Conservation (phyloP, 2,113 vertebrate genomes). For the Rutilus rutilus region DNA sequence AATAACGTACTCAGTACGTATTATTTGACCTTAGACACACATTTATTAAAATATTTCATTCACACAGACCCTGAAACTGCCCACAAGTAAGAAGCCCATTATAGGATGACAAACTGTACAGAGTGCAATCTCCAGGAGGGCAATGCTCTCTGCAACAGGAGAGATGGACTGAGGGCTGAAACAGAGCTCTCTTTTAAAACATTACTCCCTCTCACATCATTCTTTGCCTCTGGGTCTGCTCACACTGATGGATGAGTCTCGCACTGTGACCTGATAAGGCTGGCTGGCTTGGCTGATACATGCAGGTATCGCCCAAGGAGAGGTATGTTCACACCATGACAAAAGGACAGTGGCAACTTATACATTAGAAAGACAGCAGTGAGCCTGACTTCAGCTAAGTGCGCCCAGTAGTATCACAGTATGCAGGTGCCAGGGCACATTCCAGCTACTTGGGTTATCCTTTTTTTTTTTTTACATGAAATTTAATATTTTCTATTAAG, state of each 20-base stretch:
- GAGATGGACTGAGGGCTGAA: constrained; percentile 31
- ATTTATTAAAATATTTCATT: constrained; percentile 3
- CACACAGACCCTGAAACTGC: constrained; percentile 27
- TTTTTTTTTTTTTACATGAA: neutral
- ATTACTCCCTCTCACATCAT: constrained; percentile 34
- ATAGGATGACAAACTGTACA: constrained; percentile 37
- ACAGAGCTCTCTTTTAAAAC: constrained; percentile 44
- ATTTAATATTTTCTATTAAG: neutral
- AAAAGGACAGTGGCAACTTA: constrained; percentile 49
- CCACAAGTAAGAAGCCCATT: constrained; percentile 35
- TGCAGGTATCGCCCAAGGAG: constrained; percentile 46
- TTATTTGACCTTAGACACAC: neutral
- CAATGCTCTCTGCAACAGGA: constrained; percentile 32
- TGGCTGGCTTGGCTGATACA: constrained; percentile 28
- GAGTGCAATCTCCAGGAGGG: constrained; percentile 24
- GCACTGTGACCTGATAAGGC: constrained; percentile 50
- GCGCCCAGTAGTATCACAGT: neutral
- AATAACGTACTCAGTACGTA: neutral
- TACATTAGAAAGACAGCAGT: constrained; percentile 36
- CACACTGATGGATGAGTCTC: constrained; percentile 47
- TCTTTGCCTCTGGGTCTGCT: constrained; percentile 27
- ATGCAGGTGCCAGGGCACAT: constrained; percentile 3
- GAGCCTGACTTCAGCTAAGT: neutral
- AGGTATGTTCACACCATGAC: constrained; percentile 40
- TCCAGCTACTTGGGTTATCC: neutral